Evolutionary conservation across 37 sponge, comb jelly and placozoan species (phyloP).

Genomic region (Chondrosia reniformis): DNA sequence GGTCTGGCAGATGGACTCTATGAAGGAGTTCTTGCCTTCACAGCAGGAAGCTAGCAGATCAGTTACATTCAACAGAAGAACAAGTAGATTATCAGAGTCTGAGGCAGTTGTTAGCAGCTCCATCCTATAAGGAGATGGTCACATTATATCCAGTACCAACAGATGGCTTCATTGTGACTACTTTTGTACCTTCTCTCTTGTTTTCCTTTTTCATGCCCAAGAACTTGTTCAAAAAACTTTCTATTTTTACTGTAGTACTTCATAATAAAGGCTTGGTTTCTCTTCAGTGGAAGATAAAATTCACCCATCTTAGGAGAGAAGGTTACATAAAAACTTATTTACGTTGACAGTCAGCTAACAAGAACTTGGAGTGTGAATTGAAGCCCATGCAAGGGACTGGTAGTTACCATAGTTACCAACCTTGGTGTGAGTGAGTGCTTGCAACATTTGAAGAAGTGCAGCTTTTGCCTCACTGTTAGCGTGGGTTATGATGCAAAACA

Average conservation of each 20-base stretch:
- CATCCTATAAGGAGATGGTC: neutral
- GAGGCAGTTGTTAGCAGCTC: neutral
- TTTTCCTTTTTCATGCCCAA: neutral
- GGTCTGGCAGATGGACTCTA: constrained; percentile 34
- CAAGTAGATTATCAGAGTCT: neutral
- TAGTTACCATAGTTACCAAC: no score
- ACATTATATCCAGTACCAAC: no score
- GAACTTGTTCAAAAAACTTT: constrained; percentile 8
- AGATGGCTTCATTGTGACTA: neutral
- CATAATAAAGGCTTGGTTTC: constrained; percentile 59
- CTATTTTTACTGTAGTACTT: constrained; percentile 43
- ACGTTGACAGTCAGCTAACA: no score
- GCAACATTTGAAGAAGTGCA: constrained; percentile 43
- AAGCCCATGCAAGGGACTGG: no score
- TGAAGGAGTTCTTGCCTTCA: constrained; percentile 23
- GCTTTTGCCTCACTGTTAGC: constrained; percentile 18
- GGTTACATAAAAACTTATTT: neutral
- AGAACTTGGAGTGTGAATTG: no score
- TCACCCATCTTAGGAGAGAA: constrained; percentile 43
- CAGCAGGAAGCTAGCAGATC: constrained; percentile 31
- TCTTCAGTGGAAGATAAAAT: constrained; percentile 61
- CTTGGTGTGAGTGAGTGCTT: constrained; percentile 43
- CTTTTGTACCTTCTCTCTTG: neutral
- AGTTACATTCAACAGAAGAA: constrained; percentile 11
- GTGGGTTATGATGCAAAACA: constrained; percentile 18